Base-by-base conservation (phyloP, 2,113 vertebrate species). In the Psittacula cyanocephala region DNA sequence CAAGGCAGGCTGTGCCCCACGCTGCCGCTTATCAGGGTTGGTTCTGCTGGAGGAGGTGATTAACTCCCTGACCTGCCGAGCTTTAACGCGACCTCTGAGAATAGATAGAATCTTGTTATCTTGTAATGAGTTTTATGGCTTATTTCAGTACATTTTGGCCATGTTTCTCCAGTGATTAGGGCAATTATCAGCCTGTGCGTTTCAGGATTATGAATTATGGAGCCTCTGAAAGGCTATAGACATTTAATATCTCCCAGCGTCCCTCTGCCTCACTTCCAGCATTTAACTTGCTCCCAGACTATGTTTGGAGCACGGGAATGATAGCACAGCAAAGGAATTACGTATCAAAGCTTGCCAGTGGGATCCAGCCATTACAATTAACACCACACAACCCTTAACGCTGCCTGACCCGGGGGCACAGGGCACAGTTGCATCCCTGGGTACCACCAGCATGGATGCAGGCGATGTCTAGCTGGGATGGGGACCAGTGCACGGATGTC, bases 111-210 rank as follows among this genome's bases (percentile, higher is more conserved):
- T 98, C 97, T 98, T 98, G 96, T 98, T 98, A 98, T 98, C 98
- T 98, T 98, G 97, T 98, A 98, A 98, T 97, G 97, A 97, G 97
- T 97, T 98, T 98, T 98, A 98, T 97, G 96, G 97, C 96, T 98
- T 98, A 98, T 98, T 98, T 97, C 96, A 97, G 96, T 97, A 97
- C 96, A 95, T 98, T 97, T 95, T 97, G 98, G 89, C 94, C 96
- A 96, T 96, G 96, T 98, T 98, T 97, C 96, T 98, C 93, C 96
- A 96, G 96, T 96, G 98, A 98, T 98, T 98, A 98, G 95, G 94
- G 96, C 91, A 97, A 97, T 98, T 98, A 98, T 98, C 95, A 89
- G 97, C 53, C 95, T 76, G 91, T 50, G 92, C 86, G 74, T 97
- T 97, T 97, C 95, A 97, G 95, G 97, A 97, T 98, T 98, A 97